phyloP scores from a whole-genome alignment of 2,797 vertebrate genomes.

The Aselliscus stoliczkanus region DNA sequence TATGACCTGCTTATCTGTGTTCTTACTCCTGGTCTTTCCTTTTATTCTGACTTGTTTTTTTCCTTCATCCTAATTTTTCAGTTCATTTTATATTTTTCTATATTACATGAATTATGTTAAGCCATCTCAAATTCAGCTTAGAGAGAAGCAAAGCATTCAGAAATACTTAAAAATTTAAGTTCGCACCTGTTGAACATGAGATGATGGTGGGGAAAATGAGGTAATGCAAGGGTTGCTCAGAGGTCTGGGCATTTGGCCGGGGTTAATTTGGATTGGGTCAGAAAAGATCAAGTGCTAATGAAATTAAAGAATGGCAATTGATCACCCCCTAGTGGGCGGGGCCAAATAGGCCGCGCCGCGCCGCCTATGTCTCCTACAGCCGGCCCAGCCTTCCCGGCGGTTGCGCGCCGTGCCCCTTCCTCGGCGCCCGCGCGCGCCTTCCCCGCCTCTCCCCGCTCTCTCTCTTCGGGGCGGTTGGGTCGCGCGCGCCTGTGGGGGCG shows the following conservation, averaged over 20 bases:
- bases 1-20: neutral
- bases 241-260: neutral
- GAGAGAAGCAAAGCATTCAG: neutral
- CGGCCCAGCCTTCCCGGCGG: constrained; percentile 49
- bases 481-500: constrained; percentile 65
- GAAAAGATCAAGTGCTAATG: constrained; percentile 45
- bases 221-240: neutral
- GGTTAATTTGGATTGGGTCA: constrained; percentile 7
- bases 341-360: neutral
- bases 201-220: neutral
- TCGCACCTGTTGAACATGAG: neutral
- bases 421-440: constrained; percentile 56
- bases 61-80: neutral
- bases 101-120: neutral
- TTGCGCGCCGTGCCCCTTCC: neutral
- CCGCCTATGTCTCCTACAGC: neutral
- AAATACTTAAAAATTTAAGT: neutral
- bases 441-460: constrained; percentile 1
- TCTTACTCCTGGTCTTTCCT: neutral
- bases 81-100: constrained; percentile 14
- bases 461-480: constrained; percentile 64
- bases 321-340: neutral
- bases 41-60: neutral
- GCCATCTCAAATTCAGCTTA: constrained; percentile 2
- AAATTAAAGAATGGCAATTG: neutral